Base-by-base conservation (phyloP, 1,140 invertebrate species). In the Drosophila truncata region DNA sequence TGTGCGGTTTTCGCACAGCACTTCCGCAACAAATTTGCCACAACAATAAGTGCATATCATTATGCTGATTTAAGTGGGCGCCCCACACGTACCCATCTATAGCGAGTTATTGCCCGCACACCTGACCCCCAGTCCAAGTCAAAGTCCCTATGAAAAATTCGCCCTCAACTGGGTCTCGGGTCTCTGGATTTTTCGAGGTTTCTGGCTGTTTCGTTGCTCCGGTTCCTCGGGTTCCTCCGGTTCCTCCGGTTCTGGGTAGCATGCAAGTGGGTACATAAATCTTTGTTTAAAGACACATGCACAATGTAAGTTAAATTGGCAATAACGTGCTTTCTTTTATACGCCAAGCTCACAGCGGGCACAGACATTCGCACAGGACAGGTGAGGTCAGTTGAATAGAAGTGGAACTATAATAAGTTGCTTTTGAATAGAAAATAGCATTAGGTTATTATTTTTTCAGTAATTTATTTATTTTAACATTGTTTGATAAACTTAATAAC, bases 11-110 rank as follows among this genome's bases (percentile, higher is more conserved):
- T 83, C 80, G 55, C 84, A 87, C 84, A 87, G 85, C 80, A 87
- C 79, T 84, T 87, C 84, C 84, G 84, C 69, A 87, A 80, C 84
- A 87, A 87, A 90, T 87, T 87, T 88, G 85, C 84, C 84, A 84
- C 85, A 87, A 87, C 81, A 90, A 87, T 87, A 87, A 87, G 85
- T 87, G 84, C 84, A 87, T 87, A 87, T 87, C 84, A 87, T 87
- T 87, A 87, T 87, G 84, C 84, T 87, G 84, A 87, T 87, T 87
- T 87, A 87, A 87, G 85, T 87, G 84, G 84, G 76, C 77, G 47
- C 62, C 76, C 72, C 74, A 63, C 47, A 58, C 47, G 31, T 41
- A 25, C 29, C 59, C 75, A 78, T 88, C 80, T 57, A 90, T 80
- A 80, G 77, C 84, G 82, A 88, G 67, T 88, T 88, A 87, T 87